Base-by-base conservation (phyloP, 2,113 vertebrate species). In the Pygoscelis antarcticus region DNA sequence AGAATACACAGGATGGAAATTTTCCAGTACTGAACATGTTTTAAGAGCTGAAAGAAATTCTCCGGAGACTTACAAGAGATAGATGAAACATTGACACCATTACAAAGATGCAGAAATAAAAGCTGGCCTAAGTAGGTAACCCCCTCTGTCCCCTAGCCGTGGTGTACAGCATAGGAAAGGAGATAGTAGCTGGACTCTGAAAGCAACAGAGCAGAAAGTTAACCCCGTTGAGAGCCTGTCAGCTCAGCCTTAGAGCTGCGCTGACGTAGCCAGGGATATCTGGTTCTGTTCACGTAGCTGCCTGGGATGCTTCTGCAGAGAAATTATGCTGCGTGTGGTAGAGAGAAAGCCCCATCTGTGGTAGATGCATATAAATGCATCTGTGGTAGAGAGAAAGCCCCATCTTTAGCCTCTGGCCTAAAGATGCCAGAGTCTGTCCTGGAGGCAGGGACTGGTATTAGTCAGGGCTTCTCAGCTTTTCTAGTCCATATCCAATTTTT, bases 101-200 rank as follows among this genome's bases (percentile, higher is more conserved):
- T 82, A 47, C 32, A 47, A 82, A 89, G 57, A 44, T 52, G 38
- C 27, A 47, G 55, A 64, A 38, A 57, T 71, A 64, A 79, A 84
- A 82, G 25, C 29, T 91, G 51, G 5, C 51, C 18, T 16, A 26
- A 27, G 21, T 18, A 87, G 60, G 38, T 36, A 64, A 12, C 2
- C 16, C 25, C 7, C 5, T 64, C 7, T 0, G n/a, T 49, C 47
- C 46, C 25, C 13, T 40, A 16, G 20, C 54, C 0, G 0, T 68
- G 54, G 12, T 81, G 17, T 46, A 13, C 29, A 22, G 16, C 25
- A 5, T 26, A 30, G 70, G 65, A 76, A 42, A 60, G 65, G 42
- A 65, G 40, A 7, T 34, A 1, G 3, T 21, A n/a, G 23, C 29
- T 83, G 71, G 44, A 22, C 38, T 47, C 36, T 6, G 66, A 83